Evolutionary conservation across 2,113 vertebrate genomes (phyloP).

Genomic region (Psettodes erumei): DNA sequence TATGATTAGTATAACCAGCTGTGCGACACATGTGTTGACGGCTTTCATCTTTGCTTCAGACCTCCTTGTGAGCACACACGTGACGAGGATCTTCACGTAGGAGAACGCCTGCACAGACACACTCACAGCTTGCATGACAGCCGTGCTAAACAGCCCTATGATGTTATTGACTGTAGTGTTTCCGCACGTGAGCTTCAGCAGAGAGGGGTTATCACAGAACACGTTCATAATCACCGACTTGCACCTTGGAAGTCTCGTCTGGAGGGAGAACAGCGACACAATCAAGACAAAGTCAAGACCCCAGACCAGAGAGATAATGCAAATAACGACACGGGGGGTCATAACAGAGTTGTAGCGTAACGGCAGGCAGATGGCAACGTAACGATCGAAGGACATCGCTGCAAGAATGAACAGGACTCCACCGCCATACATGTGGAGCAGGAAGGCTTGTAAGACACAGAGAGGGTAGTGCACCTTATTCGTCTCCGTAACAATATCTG

Average conservation of each 20-base stretch:
- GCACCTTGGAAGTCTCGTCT: slow-evolving; percentile 72
- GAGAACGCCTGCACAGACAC: slow-evolving; percentile 75
- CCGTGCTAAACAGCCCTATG: slow-evolving; percentile 76
- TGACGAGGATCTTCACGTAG: slow-evolving; percentile 79
- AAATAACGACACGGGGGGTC: slow-evolving; percentile 63
- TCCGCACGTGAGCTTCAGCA: slow-evolving; percentile 79
- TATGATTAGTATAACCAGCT: slow-evolving; percentile 75
- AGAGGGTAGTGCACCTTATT: slow-evolving; percentile 69
- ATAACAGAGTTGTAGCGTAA: slow-evolving; percentile 76
- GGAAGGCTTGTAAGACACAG: slow-evolving; percentile 81
- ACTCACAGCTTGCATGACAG: slow-evolving; percentile 71
- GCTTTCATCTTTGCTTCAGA: slow-evolving; percentile 74
- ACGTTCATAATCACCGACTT: slow-evolving; percentile 70
- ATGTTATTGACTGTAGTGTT: slow-evolving; percentile 74
- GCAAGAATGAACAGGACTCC: slow-evolving; percentile 80
- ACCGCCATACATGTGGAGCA: slow-evolving; percentile 81
- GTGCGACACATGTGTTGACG: slow-evolving; percentile 78
- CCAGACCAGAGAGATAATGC: slow-evolving; percentile 73
- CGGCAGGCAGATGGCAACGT: slow-evolving; percentile 82
- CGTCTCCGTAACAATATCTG: slow-evolving; percentile 76
- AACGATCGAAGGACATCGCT: slow-evolving; percentile 83
- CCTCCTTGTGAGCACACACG: slow-evolving; percentile 65
- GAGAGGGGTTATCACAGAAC: slow-evolving; percentile 82
- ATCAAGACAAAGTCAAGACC: slow-evolving; percentile 73
- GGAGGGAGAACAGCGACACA: slow-evolving; percentile 72